Evolutionary conservation across 2,113 vertebrate genomes (phyloP).

Genomic region (Austrofundulus limnaeus): DNA sequence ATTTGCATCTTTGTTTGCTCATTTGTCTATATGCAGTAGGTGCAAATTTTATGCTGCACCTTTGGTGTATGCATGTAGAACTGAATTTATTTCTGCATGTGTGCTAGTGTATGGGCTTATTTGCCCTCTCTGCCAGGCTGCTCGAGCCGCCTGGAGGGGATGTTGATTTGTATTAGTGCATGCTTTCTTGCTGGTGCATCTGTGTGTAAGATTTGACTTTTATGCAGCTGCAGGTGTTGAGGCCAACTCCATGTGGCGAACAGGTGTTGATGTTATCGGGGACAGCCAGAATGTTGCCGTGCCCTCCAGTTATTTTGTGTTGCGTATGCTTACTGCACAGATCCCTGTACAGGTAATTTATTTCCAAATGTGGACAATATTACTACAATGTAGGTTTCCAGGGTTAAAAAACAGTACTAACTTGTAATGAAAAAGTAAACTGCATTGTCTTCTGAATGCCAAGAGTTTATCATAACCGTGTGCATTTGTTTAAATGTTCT

Average conservation of each 20-base stretch:
- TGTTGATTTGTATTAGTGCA: conserved; percentile 15
- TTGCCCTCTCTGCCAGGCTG: background rate
- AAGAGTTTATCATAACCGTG: background rate
- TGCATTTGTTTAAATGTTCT: too few species aligned
- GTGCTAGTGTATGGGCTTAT: background rate
- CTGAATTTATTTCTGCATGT: background rate
- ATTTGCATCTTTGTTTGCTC: background rate
- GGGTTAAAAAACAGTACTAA: too few species aligned
- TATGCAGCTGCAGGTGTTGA: conserved; percentile 5
- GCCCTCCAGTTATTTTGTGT: background rate
- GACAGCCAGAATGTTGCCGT: background rate
- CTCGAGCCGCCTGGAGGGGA: background rate
- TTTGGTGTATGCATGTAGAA: too few species aligned
- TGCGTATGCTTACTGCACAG: background rate
- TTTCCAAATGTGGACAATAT: background rate
- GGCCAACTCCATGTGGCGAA: conserved; percentile 14
- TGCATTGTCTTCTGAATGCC: background rate
- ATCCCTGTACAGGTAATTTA: background rate
- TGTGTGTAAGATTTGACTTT: conserved; percentile 2
- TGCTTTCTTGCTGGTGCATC: conserved; percentile 5
- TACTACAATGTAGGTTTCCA: background rate
- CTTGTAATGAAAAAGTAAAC: background rate
- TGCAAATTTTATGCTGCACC: background rate
- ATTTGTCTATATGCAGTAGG: background rate
- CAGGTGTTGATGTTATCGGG: conserved; percentile 5